These are phyloP conservation scores for Thelaira solivaga DNA, from an alignment of 2,888 invertebrate species.

Conservation along the genomic window DNA sequence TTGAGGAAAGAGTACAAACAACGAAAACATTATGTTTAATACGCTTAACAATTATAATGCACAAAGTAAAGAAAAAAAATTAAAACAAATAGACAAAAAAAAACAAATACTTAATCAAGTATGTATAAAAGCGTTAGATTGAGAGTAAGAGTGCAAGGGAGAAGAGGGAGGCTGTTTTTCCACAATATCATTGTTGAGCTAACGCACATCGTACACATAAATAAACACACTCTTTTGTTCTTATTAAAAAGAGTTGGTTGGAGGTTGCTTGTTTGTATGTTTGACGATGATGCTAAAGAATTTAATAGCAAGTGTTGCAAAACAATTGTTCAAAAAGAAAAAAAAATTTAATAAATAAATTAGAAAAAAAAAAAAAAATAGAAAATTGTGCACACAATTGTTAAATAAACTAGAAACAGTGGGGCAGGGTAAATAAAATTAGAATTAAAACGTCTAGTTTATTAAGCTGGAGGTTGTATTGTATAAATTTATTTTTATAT, in stretches of 20 bases:
- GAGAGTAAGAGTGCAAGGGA: neutral
- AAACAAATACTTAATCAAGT: neutral
- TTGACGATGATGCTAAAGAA: constrained; percentile 28
- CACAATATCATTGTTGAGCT: neutral
- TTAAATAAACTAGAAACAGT: neutral
- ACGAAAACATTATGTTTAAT: constrained; percentile 30
- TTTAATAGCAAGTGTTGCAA: constrained; percentile 50
- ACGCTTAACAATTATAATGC: constrained; percentile 33
- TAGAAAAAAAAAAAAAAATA: neutral
- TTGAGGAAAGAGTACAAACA: neutral
- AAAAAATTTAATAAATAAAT: neutral
- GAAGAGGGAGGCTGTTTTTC: neutral
- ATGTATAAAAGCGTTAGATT: neutral
- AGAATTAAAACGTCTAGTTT: neutral
- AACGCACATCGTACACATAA: no score
- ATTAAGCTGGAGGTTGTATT: no score
- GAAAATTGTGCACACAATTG: neutral
- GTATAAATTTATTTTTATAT: no score
- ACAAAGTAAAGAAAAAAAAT: constrained; percentile 6
- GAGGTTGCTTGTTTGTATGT: constrained; percentile 15
- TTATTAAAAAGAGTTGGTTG: neutral
- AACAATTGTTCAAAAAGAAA: constrained; percentile 3
- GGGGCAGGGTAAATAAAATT: neutral
- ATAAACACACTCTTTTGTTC: no score
- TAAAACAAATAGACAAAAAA: constrained; percentile 12